Base-by-base conservation (phyloP, 2,888 invertebrate species). In the Actias luna region DNA sequence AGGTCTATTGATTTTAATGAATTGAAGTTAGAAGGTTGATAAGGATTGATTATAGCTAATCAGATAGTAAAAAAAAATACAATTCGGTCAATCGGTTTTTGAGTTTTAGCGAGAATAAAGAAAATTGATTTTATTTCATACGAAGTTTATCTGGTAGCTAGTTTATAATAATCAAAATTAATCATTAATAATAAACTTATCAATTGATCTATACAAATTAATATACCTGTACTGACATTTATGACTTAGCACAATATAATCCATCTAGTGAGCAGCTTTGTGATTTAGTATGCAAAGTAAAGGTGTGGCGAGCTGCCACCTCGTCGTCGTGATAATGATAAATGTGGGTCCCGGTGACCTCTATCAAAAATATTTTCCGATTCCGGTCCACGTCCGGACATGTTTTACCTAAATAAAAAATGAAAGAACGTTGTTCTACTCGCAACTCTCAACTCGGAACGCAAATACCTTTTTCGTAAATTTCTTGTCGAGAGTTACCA, bases 281-380 rank as follows among this genome's bases (percentile, higher is more conserved):
- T 82, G 78, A 81, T 84, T 81, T 79, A 81, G 76, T 74, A 74
- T 74, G 74, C 73, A 71, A 69, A 71, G 73, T 69, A 65, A 78
- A 85, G 88, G 88, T 80, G 87, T 80, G 87, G 81, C 83, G 75
- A 70, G 74, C 82, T 81, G 82, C 81, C 84, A 79, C 77, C 75
- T 75, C 77, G 84, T 76, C 84, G 81, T 78, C 84, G 79, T 87
- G 84, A 89, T 89, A 87, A 89, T 89, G 90, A 91, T 88, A 87
- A 89, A 90, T 89, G 88, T 83, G 71, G 72, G 76, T 73, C 71
- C 74, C 71, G 76, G 77, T 74, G 75, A 79, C 84, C 80, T 82
- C 82, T 79, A 84, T 85, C 84, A 84, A 85, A 55, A 82, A 85
- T 85, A 83, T 84, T 86, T 84, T 79, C 78, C 76, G 77, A 83